Percentiles rank a stretch among this genome's conserved stretches.
phyloP scores from a whole-genome alignment of 2,113 vertebrate genomes.

The Bambusicola thoracicus region DNA sequence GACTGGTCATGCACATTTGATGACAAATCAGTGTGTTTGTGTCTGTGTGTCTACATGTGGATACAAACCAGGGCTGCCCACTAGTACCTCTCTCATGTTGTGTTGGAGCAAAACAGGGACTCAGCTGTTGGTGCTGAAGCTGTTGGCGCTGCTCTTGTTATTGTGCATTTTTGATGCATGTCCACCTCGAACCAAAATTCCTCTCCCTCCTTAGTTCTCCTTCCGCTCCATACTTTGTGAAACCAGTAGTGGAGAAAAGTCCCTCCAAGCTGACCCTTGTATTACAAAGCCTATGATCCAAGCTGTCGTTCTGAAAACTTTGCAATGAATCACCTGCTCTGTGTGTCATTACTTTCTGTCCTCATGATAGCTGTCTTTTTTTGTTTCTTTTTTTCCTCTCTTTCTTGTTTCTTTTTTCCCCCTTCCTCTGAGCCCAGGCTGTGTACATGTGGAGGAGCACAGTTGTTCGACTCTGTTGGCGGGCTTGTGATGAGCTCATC shows the following conservation, averaged over 20 bases:
- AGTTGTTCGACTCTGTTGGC: rapidly evolving
- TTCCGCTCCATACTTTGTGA: rapidly evolving
- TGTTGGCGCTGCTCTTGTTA: neutral
- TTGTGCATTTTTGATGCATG: neutral
- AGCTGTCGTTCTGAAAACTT: neutral
- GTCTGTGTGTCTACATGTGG: rapidly evolving
- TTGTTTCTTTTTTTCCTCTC: neutral
- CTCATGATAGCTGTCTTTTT: neutral
- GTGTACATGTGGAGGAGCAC: rapidly evolving
- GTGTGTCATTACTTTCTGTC: neutral
- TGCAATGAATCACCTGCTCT: neutral
- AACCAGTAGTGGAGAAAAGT: neutral
- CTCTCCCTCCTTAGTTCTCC: neutral
- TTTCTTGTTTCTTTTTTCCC: too few relatives aligned
- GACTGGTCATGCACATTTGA: neutral
- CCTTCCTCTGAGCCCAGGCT: neutral
- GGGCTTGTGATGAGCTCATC: neutral
- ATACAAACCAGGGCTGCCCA: neutral
- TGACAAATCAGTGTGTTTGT: rapidly evolving
- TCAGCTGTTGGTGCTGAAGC: neutral
- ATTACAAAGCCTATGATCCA: neutral
- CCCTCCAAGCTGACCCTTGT: neutral
- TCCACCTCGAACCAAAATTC: neutral
- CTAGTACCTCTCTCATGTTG: neutral
- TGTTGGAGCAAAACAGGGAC: neutral